Evolutionary conservation across 2,888 invertebrate species (phyloP).

Genomic region (Timema cristinae): DNA sequence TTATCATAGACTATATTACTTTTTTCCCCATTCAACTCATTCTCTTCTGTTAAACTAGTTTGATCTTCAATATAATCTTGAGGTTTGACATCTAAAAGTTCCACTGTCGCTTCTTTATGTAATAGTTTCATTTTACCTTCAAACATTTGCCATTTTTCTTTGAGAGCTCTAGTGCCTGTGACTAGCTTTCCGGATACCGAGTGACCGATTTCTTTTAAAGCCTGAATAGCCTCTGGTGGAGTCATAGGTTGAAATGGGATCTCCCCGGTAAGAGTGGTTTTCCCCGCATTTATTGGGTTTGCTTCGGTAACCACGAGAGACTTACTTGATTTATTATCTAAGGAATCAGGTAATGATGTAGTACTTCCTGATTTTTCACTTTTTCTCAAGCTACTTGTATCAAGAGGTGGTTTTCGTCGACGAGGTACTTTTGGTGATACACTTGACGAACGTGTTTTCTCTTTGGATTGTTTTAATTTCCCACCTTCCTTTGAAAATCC

Average conservation of each 20-base stretch:
- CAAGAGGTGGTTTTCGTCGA: conserved; percentile 7
- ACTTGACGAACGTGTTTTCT: conserved; percentile 23
- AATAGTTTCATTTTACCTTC: conserved; percentile 43
- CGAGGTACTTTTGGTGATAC: conserved; percentile 18
- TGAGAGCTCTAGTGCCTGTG: conserved; percentile 52
- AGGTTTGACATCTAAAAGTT: conserved; percentile 30
- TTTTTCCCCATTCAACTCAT: background rate
- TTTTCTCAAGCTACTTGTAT: background rate
- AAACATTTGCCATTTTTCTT: conserved; percentile 54
- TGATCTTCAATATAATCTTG: conserved; percentile 14
- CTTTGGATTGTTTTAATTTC: conserved; percentile 16
- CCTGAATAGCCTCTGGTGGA: conserved; percentile 50
- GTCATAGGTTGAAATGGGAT: background rate
- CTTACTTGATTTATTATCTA: background rate
- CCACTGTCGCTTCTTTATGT: conserved; percentile 21
- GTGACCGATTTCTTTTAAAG: conserved; percentile 50
- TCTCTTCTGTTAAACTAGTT: background rate
- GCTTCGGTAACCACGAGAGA: background rate
- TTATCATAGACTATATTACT: conserved; percentile 8
- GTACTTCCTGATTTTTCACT: conserved; percentile 18
- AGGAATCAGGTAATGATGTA: conserved; percentile 24
- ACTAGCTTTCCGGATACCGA: conserved; percentile 53
- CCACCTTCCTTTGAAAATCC: background rate
- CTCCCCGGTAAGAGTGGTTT: background rate
- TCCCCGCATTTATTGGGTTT: background rate